Percentiles rank a stretch among this genome's conserved stretches.
Evolutionary conservation across 2,797 vertebrate species (phyloP).

Genomic region (Anabas testudineus): DNA sequence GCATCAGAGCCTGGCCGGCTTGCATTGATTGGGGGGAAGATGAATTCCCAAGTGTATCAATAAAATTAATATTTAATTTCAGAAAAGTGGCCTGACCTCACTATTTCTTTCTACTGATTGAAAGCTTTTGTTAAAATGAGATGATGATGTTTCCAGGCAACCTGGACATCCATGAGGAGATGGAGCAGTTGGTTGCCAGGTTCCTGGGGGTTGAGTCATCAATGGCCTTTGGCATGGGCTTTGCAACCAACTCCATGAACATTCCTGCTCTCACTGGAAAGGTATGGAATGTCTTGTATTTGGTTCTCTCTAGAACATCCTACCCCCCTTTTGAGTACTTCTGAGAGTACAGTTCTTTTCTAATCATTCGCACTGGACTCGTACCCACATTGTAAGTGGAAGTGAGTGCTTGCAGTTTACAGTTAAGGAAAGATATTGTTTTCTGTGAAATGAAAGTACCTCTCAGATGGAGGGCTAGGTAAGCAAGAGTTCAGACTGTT

Average conservation of each 20-base stretch:
- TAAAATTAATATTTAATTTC: too few species aligned
- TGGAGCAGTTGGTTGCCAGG: conserved; percentile 91
- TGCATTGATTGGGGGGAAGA: too few species aligned
- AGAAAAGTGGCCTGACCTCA: background rate
- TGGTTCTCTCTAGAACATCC: background rate
- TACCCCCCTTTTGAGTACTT: background rate
- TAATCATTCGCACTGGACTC: background rate
- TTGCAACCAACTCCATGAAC: conserved; percentile 99
- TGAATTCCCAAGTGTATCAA: too few species aligned
- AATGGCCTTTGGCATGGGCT: conserved; percentile 97
- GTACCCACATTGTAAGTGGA: conserved; percentile 5
- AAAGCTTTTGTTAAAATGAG: background rate
- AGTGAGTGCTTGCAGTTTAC: background rate
- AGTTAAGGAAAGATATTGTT: conserved; percentile 28
- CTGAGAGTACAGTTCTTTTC: background rate
- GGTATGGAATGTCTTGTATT: conserved; percentile 79
- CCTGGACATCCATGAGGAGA: conserved; percentile 93
- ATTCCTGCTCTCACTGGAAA: conserved; percentile 96
- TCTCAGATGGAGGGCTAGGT: conserved; percentile 12
- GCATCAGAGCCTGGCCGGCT: too few species aligned
- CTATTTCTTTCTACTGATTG: background rate
- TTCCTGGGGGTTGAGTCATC: conserved; percentile 96
- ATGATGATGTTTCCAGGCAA: conserved; percentile 84
- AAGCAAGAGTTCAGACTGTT: conserved; percentile 52
- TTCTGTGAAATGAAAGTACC: conserved; percentile 58